A percentile compares a stretch with the other conserved stretches of the same genome.
Conservation (phyloP, 2,888 invertebrate genomes). For the Sthenelais limicola region DNA sequence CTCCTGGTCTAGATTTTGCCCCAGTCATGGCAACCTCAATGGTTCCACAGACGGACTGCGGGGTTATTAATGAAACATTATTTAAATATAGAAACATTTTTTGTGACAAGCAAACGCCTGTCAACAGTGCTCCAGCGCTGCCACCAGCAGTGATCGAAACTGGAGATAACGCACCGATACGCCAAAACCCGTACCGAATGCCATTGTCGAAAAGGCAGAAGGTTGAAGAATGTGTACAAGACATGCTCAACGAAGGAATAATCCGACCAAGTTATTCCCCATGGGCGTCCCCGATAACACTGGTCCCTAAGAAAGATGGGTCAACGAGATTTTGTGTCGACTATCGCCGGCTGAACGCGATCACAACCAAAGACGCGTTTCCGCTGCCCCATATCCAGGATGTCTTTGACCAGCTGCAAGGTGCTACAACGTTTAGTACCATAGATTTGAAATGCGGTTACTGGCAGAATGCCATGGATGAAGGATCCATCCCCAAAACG, state of each 20-base stretch:
- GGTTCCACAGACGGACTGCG: no score
- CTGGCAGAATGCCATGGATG: constrained; percentile 43
- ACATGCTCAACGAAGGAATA: background rate
- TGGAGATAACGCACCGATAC: background rate
- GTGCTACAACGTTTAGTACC: constrained; percentile 33
- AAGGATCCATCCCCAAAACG: constrained; percentile 42
- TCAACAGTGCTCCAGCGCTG: no score
- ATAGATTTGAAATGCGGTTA: constrained; percentile 45
- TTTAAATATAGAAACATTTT: no score
- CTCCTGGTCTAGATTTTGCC: no score
- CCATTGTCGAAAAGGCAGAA: background rate
- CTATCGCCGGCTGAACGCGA: constrained; percentile 39
- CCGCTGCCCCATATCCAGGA: constrained; percentile 46
- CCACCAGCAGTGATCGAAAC: no score
- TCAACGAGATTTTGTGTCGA: constrained; percentile 45
- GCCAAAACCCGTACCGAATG: background rate
- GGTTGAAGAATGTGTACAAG: background rate
- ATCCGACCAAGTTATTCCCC: background rate
- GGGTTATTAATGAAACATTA: no score
- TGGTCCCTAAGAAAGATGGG: constrained; percentile 5
- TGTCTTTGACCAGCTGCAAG: constrained; percentile 46
- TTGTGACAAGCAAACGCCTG: no score
- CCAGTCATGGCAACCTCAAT: no score
- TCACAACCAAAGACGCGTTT: constrained; percentile 35
- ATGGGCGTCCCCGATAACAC: background rate